Percentiles rank a stretch among this genome's conserved stretches.
These are phyloP conservation scores for Chloroceryle aenea DNA, from an alignment of 2,113 vertebrate species.

Conservation along the genomic window DNA sequence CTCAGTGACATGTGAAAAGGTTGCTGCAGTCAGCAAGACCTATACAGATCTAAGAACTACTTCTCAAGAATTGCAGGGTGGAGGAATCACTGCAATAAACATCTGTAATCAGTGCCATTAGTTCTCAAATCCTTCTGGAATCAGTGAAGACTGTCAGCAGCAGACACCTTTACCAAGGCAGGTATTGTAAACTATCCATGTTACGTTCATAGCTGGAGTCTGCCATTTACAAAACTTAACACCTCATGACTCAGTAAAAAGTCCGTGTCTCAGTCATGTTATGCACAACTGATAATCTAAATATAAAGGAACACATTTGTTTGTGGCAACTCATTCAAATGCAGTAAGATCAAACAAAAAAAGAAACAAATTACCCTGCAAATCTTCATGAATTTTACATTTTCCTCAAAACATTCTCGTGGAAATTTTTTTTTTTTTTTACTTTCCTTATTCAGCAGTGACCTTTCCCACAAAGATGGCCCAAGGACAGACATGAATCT, in stretches of 20 bases:
- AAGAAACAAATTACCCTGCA: neutral
- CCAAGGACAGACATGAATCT: neutral
- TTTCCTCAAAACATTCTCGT: neutral
- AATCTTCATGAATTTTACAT: neutral
- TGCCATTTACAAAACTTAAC: neutral
- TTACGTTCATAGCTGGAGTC: neutral
- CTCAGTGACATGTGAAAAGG: neutral
- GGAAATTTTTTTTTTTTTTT: neutral
- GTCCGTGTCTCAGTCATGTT: neutral
- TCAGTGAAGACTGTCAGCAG: neutral
- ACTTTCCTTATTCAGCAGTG: neutral
- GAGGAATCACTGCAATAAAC: neutral
- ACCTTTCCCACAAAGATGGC: neutral
- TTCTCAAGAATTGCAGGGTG: neutral
- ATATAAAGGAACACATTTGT: neutral
- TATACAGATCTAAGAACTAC: neutral
- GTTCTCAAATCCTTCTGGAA: neutral
- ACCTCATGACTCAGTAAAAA: neutral
- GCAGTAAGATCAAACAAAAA: neutral
- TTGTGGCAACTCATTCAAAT: neutral
- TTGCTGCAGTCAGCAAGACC: neutral
- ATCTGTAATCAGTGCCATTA: neutral
- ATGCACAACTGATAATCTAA: neutral
- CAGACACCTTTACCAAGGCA: neutral
- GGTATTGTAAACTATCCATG: fast-evolving